These are phyloP conservation scores for Brachionus manjavacas DNA, from an alignment of 1,140 invertebrate genomes.

Conservation along the genomic window DNA sequence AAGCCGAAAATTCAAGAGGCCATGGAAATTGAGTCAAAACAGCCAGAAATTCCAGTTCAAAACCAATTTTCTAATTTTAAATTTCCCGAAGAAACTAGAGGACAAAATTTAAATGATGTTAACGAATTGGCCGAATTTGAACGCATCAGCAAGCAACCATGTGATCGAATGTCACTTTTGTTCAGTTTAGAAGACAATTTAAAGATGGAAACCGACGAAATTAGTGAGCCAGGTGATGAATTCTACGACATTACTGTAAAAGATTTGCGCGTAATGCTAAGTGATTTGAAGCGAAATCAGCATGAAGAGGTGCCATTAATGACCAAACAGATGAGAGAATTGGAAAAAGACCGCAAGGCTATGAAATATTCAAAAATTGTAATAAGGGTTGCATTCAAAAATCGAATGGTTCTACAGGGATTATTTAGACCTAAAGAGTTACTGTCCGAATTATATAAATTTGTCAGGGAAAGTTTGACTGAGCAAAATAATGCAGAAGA, in stretches of 20 bases:
- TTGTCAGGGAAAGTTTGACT: conserved; percentile 16
- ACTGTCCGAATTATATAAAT: conserved; percentile 27
- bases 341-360: conserved; percentile 32
- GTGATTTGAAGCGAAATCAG: conserved; percentile 7
- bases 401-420: conserved; percentile 28
- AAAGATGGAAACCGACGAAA: background rate
- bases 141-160: background rate
- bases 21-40: background rate
- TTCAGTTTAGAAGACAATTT: conserved; percentile 13
- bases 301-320: conserved; percentile 28
- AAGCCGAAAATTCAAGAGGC: background rate
- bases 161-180: conserved; percentile 18
- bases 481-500: background rate
- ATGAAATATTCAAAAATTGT: conserved; percentile 39
- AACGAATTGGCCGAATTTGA: conserved; percentile 41
- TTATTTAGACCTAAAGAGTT: conserved; percentile 35
- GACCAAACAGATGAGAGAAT: conserved; percentile 37
- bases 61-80: conserved; percentile 41
- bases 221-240: background rate
- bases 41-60: background rate
- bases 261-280: conserved; percentile 30
- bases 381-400: conserved; percentile 12
- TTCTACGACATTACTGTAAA: conserved; percentile 33
- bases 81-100: conserved; percentile 42
- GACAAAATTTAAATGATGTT: conserved; percentile 20